Evolutionary conservation across 2,888 invertebrate genomes (phyloP).

Genomic region (Andrena minutula): DNA sequence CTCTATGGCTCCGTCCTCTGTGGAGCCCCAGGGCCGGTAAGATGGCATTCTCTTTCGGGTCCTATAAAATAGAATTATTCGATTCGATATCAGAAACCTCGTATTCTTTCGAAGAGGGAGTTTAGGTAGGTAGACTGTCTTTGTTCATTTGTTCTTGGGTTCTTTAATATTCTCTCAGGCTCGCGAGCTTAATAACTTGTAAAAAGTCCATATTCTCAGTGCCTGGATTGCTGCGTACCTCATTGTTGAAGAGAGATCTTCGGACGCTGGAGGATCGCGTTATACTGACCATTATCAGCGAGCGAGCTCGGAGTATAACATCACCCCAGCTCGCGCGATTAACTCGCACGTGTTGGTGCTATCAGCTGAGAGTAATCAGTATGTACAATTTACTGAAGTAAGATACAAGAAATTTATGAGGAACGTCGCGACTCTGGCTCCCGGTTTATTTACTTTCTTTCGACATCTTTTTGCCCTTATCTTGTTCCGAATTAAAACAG

Average conservation of each 20-base stretch:
- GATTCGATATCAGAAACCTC: too few species aligned
- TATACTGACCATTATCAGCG: conserved; percentile 39
- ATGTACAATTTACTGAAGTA: not conserved
- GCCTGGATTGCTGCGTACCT: conserved; percentile 34
- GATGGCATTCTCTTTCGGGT: conserved; percentile 76
- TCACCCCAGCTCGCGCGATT: not conserved
- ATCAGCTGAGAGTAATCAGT: not conserved
- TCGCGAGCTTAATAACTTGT: not conserved
- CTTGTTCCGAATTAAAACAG: not conserved
- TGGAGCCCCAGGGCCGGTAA: conserved; percentile 79
- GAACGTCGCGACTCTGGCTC: not conserved
- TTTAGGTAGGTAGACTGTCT: too few species aligned
- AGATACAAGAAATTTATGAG: not conserved
- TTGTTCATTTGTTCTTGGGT: too few species aligned
- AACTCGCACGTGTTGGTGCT: not conserved
- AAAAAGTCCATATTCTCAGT: not conserved
- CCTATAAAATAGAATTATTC: conserved; percentile 59
- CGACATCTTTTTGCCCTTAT: not conserved
- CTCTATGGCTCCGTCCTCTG: conserved; percentile 86
- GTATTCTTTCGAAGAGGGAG: too few species aligned
- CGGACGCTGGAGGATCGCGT: not conserved
- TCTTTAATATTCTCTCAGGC: too few species aligned
- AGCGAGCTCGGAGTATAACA: not conserved
- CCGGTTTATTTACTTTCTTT: not conserved
- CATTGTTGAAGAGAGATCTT: conserved; percentile 37